Conservation (phyloP, 92 coral and sea anemone species). For the Montipora capitata region DNA sequence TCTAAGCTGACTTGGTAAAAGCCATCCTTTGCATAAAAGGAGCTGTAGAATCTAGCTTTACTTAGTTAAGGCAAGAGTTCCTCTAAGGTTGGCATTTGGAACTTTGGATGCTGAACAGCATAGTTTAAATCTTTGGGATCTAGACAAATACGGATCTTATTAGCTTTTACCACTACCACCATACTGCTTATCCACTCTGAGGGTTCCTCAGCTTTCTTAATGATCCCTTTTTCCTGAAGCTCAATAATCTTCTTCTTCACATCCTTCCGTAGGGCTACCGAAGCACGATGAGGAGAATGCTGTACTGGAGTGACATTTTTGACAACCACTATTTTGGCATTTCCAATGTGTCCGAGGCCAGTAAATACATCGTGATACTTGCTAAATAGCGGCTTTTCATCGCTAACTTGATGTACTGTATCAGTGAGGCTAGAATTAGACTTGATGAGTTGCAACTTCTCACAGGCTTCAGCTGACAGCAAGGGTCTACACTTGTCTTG, state of each 20-base stretch:
- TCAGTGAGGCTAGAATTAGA: neutral
- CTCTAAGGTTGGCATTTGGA: conserved; percentile 64
- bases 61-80: too few species aligned
- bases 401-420: neutral
- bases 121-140: conserved; percentile 61
- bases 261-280: neutral
- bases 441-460: conserved; percentile 38
- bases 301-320: conserved; percentile 22
- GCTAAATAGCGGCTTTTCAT: neutral
- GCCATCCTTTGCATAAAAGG: conserved; percentile 61
- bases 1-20: conserved; percentile 53
- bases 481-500: conserved; percentile 34
- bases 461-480: too few species aligned
- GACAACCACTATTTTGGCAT: conserved; percentile 45
- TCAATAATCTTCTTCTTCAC: conserved; percentile 26
- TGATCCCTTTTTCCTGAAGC: conserved; percentile 8
- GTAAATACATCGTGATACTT: conserved; percentile 60
- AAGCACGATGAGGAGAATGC: conserved; percentile 55
- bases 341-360: conserved; percentile 66
- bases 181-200: too few species aligned
- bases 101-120: conserved; percentile 57
- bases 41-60: conserved; percentile 49
- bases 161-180: conserved; percentile 54
- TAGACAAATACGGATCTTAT: conserved; percentile 60
- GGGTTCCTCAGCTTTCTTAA: conserved; percentile 54